Conservation (phyloP, 2,797 vertebrate species). For the Monodelphis domestica region DNA sequence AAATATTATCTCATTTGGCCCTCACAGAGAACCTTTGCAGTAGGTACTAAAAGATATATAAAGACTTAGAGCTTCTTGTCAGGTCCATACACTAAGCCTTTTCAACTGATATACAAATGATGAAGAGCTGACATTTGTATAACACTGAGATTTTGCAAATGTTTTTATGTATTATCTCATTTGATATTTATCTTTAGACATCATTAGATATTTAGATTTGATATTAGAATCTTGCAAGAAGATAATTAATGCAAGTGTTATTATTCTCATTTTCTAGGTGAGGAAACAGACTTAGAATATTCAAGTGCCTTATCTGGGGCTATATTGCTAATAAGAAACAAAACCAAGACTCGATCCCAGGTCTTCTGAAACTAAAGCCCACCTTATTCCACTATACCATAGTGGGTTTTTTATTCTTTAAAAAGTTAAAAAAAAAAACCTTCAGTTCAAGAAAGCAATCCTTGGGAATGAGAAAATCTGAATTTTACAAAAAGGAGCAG, state of each 20-base stretch:
- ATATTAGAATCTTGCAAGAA: not conserved
- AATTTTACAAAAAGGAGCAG: not conserved
- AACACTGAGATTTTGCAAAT: not conserved
- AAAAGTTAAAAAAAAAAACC: too few species aligned
- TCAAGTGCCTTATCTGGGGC: not conserved
- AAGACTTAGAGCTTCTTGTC: not conserved
- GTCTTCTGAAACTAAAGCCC: not conserved
- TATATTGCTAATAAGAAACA: not conserved
- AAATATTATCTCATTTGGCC: not conserved
- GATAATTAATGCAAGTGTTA: not conserved
- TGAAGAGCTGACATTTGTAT: not conserved
- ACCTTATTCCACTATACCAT: not conserved
- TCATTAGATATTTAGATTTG: too few species aligned
- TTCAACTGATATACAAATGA: not conserved
- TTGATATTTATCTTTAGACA: too few species aligned
- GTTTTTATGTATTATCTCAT: not conserved
- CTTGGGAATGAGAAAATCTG: conserved; percentile 38
- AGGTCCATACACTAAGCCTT: not conserved
- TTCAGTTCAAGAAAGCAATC: conserved; percentile 38
- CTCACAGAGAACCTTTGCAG: not conserved
- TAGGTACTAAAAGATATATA: not conserved
- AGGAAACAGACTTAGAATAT: not conserved
- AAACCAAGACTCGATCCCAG: not conserved
- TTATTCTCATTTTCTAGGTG: not conserved
- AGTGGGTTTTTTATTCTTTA: conserved; percentile 38